Percentiles rank a stretch among this genome's conserved stretches.
Conservation (phyloP, 2,797 vertebrate genomes). For the Sebastes vulpes region DNA sequence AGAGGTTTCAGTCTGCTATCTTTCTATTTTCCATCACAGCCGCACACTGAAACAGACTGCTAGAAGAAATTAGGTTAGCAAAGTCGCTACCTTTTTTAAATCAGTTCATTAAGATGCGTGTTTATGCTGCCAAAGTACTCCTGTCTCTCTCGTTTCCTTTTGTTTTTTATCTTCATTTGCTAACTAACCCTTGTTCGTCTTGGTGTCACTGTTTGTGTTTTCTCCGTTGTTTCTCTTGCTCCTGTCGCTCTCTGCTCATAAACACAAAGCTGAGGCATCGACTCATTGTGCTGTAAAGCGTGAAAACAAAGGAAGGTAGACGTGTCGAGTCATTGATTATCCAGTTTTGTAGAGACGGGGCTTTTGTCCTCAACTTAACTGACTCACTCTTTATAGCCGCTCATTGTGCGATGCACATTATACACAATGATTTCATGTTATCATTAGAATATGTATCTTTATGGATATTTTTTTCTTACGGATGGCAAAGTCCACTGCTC, state of each 20-base stretch:
- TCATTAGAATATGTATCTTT: conserved; percentile 1
- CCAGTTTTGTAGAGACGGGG: conserved; percentile 25
- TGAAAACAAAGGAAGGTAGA: conserved; percentile 44
- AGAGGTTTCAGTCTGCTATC: neutral
- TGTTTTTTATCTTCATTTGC: neutral
- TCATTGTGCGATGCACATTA: neutral
- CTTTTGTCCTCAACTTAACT: conserved; percentile 25
- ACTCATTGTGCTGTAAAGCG: conserved; percentile 27
- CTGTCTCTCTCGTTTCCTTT: conserved; percentile 1
- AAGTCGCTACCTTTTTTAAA: neutral
- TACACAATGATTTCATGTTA: conserved; percentile 9
- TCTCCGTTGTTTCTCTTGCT: conserved; percentile 5
- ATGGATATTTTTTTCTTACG: conserved; percentile 15
- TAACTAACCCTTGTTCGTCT: neutral
- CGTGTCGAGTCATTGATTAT: conserved; percentile 40
- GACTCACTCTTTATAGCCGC: neutral
- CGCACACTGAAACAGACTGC: neutral
- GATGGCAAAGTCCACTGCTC: neutral
- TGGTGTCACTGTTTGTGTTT: neutral
- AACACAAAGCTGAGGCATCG: conserved; percentile 39
- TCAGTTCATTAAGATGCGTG: neutral
- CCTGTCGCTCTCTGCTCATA: conserved; percentile 6
- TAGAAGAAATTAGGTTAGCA: neutral
- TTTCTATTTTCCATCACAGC: neutral
- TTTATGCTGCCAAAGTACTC: neutral